These are phyloP conservation scores for Callaeas wilsoni DNA, from an alignment of 2,113 vertebrate species.

Conservation along the genomic window DNA sequence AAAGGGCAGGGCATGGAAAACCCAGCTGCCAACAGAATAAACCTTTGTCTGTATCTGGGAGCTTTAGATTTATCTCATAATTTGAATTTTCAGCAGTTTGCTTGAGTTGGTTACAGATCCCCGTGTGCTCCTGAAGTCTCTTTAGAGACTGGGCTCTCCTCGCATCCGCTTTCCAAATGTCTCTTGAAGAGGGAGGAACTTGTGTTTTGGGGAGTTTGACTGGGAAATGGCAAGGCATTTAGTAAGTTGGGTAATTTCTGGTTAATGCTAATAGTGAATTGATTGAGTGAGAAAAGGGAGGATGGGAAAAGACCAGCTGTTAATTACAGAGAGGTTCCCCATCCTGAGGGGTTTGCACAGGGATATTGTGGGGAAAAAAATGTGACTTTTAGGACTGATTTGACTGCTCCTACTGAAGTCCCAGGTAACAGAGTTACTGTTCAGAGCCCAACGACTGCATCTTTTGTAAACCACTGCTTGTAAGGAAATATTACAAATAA, in stretches of 20 bases:
- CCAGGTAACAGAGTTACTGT: not conserved
- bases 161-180: not conserved
- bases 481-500: not conserved
- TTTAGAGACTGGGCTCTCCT: not conserved
- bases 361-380: not conserved
- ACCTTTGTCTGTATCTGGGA: not conserved
- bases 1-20: not conserved
- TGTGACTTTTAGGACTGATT: not conserved
- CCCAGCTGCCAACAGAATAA: not conserved
- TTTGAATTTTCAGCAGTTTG: not conserved
- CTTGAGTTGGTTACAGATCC: not conserved
- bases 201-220: not conserved
- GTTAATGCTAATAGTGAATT: not conserved
- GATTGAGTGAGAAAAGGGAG: not conserved
- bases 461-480: not conserved
- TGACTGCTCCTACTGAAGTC: not conserved
- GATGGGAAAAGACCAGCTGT: not conserved
- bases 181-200: not conserved
- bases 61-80: not conserved
- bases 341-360: not conserved
- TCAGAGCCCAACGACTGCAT: not conserved
- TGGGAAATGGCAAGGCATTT: not conserved
- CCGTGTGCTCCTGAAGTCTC: not conserved
- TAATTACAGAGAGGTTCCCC: not conserved
- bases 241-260: not conserved